Base-by-base conservation (phyloP, 2,888 invertebrate genomes). In the Ischnus inquisitorius region DNA sequence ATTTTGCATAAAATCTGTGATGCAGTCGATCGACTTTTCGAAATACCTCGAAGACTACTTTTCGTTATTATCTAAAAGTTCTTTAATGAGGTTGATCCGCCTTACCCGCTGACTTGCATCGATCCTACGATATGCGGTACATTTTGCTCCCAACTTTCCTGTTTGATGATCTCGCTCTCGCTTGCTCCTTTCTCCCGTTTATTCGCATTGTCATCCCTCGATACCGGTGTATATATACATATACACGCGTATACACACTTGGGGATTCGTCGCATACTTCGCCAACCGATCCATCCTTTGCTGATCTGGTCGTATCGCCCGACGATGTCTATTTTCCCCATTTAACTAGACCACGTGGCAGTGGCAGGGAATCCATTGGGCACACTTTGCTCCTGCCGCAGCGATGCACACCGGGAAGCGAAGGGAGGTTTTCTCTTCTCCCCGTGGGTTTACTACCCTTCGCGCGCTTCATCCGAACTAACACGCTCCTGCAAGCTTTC, bases 341-440 rank as follows among this genome's bases (percentile, higher is more conserved):
- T 85, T 85, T 85, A 85, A 84, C 81, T 82, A 79, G 81, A 85
- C 82, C 84, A 85, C 85, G 85, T 84, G 84, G 78, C 84, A 19
- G 34, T 82, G 82, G 78, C 84, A n/a, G 34, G 19, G 48, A 68
- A 71, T 64, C 19, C 78, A 48, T 41, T 12, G 54, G 39, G 78
- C 39, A 22, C 54, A 67, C 75, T 83, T 72, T 76, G 81, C 76
- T 72, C 54, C 68, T 77, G 74, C 62, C 75, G 76, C 71, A 78
- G 60, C 62, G 76, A 64, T 76, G 83, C 76, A 80, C 79, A 85
- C 68, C 43, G 80, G 54, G 69, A 81, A 76, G 65, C 76, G 82
- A 69, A 82, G 84, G 86, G 62, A 74, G 75, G 68, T 71, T 51
- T 4, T 51, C 51, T 64, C n/a, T n/a, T 28, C 41, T 68, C 48